Evolutionary conservation across 2,113 vertebrate genomes (phyloP).

Genomic region (Vombatus ursinus): DNA sequence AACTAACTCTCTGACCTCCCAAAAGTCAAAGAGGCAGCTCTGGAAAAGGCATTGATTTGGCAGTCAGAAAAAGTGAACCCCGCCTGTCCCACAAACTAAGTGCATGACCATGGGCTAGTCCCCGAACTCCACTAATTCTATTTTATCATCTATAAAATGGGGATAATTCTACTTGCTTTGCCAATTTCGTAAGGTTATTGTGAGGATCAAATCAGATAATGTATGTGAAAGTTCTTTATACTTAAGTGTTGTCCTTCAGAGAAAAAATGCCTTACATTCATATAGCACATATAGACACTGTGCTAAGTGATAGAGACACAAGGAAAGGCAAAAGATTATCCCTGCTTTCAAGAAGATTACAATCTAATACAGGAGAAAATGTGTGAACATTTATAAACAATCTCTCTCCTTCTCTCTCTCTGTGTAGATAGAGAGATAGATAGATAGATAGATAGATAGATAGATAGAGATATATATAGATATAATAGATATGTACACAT

Average conservation of each 20-base stretch:
- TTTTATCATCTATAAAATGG: background rate
- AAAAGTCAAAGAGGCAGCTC: background rate
- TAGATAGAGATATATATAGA: too few relatives aligned
- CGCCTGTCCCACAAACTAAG: background rate
- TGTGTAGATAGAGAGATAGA: too few relatives aligned
- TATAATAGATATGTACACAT: too few relatives aligned
- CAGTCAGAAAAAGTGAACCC: background rate
- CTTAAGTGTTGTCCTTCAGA: background rate
- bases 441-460: too few relatives aligned
- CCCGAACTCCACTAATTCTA: background rate
- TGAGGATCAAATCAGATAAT: background rate
- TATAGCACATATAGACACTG: background rate
- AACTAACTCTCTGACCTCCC: background rate
- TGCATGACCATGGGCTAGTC: background rate
- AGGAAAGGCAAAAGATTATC: too few relatives aligned
- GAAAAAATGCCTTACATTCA: background rate
- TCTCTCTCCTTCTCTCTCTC: too few relatives aligned
- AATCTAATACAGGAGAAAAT: too few relatives aligned
- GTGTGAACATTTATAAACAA: too few relatives aligned
- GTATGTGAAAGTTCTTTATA: background rate
- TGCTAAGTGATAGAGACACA: too few relatives aligned
- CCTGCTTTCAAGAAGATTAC: too few relatives aligned
- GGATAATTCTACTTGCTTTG: background rate
- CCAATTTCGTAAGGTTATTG: background rate
- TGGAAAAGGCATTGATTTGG: background rate